Percentiles rank a stretch among this genome's conserved stretches.
phyloP scores from a whole-genome alignment of 2,797 vertebrate species.

The Anguilla anguilla region DNA sequence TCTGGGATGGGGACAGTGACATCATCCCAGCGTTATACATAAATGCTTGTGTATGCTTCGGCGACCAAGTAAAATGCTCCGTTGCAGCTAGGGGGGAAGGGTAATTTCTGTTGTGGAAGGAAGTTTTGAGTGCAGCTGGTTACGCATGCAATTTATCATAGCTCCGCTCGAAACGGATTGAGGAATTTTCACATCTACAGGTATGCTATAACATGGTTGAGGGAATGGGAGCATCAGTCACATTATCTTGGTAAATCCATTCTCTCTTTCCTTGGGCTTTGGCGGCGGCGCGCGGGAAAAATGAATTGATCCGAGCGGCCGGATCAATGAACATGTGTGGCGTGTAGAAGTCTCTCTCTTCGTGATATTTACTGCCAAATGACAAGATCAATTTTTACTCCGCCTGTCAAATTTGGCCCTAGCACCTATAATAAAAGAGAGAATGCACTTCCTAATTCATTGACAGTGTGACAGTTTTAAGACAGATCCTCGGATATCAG shows the following conservation, averaged over 20 bases:
- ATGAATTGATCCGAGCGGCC: slow-evolving; percentile 51
- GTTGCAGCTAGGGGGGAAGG: slow-evolving; percentile 22
- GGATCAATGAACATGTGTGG: slow-evolving; percentile 50
- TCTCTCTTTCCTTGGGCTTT: slow-evolving; percentile 46
- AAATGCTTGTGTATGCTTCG: background rate
- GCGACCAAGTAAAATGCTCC: slow-evolving; percentile 1
- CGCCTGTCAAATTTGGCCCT: slow-evolving; percentile 49
- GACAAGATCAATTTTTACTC: slow-evolving; percentile 57
- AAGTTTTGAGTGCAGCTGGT: slow-evolving; percentile 25
- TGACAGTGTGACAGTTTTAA: slow-evolving; percentile 31
- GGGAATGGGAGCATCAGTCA: slow-evolving; percentile 39
- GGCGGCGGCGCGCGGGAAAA: slow-evolving; percentile 38
- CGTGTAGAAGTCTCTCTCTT: slow-evolving; percentile 41
- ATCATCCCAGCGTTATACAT: background rate
- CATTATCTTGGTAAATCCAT: slow-evolving; percentile 43
- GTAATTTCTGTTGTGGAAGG: slow-evolving; percentile 33
- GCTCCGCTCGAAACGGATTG: background rate
- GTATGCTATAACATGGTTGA: slow-evolving; percentile 42
- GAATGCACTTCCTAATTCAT: slow-evolving; percentile 46
- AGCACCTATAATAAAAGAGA: slow-evolving; percentile 50
- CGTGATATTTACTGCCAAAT: slow-evolving; percentile 57
- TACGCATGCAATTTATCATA: slow-evolving; percentile 36
- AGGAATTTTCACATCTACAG: slow-evolving; percentile 9
- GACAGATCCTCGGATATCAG: slow-evolving; percentile 34
- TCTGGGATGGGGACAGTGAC: background rate